These are phyloP conservation scores for Drosophila trapezifrons DNA, from an alignment of 1,140 invertebrate genomes.

Conservation along the genomic window DNA sequence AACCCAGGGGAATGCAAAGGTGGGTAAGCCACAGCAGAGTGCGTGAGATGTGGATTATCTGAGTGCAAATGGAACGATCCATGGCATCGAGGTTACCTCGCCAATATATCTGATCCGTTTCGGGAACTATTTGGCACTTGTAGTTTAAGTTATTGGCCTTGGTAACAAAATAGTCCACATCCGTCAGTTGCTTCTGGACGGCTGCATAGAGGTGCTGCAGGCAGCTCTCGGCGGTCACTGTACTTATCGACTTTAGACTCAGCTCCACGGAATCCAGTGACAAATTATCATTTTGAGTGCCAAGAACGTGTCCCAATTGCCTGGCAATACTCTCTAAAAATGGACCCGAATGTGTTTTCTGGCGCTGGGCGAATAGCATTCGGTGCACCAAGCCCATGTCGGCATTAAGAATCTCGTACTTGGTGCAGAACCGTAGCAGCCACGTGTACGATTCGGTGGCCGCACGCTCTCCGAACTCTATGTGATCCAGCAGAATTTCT, in stretches of 20 bases:
- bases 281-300: slow-evolving; percentile 47
- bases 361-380: slow-evolving; percentile 72
- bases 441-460: slow-evolving; percentile 71
- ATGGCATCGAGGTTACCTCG: slow-evolving; percentile 62
- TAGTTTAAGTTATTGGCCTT: slow-evolving; percentile 76
- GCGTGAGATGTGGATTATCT: slow-evolving; percentile 72
- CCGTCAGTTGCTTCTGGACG: slow-evolving; percentile 72
- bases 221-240: slow-evolving; percentile 58
- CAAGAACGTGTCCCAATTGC: slow-evolving; percentile 63
- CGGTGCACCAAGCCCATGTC: slow-evolving; percentile 69
- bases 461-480: slow-evolving; percentile 50
- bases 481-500: slow-evolving; percentile 72
- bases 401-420: slow-evolving; percentile 50
- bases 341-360: slow-evolving; percentile 73
- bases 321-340: slow-evolving; percentile 71
- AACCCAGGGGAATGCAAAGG: slow-evolving; percentile 68
- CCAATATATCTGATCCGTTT: slow-evolving; percentile 69
- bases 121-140: slow-evolving; percentile 72
- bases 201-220: slow-evolving; percentile 65
- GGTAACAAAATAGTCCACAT: slow-evolving; percentile 76
- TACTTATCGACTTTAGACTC: slow-evolving; percentile 60
- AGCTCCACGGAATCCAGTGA: slow-evolving; percentile 28
- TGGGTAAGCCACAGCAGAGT: slow-evolving; percentile 68
- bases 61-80: slow-evolving; percentile 75
- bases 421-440: slow-evolving; percentile 73